Base-by-base conservation (phyloP, 1,140 invertebrate species). In the Microplitis demolitor region DNA sequence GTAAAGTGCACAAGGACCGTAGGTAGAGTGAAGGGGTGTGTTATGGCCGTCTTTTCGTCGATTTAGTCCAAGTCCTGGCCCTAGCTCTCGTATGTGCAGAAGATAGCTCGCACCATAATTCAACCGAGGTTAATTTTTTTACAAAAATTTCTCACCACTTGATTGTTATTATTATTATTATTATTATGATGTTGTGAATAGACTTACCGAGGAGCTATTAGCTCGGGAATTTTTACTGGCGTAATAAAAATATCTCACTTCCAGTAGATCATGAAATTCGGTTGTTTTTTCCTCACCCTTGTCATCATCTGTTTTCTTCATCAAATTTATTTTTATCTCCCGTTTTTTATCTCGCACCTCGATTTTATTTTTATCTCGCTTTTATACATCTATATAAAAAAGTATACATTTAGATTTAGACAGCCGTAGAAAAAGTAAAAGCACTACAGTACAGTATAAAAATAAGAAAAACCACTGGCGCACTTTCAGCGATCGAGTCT, bases 221-320 rank as follows among this genome's bases (percentile, higher is more conserved):
- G 78, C 69, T 74, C 69, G 82, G 74, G 82, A 84, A 85, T 85
- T 85, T 85, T 85, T 82, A 85, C 83, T 74, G 82, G 71, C 72
- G 63, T 79, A 79, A 81, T 82, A 84, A 84, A 84, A 85, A 80
- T 80, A 80, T 78, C 74, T 69, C 61, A 35, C 68, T 73, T 60
- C 64, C 76, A 72, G 76, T 82, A 72, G 66, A 80, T 80, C 78
- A 75, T 56, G 45, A 33, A 58, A 53, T 34, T 37, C 34, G 16
- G 54, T 34, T 58, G 50, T 74, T 74, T 62, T 37, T 67, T 37
- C 67, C 54, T 24, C 72, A 14, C 50, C 62, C 6, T 54, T 62
- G 56, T 16, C 63, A 62, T 13, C 31, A 53, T 11, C 70, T 74
- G 39, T 39, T 51, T 51, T 16, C 54, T 67, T 61, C 56, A n/a